Evolutionary conservation across 2,888 invertebrate genomes (phyloP).

Genomic region (Miltochrista miniata): DNA sequence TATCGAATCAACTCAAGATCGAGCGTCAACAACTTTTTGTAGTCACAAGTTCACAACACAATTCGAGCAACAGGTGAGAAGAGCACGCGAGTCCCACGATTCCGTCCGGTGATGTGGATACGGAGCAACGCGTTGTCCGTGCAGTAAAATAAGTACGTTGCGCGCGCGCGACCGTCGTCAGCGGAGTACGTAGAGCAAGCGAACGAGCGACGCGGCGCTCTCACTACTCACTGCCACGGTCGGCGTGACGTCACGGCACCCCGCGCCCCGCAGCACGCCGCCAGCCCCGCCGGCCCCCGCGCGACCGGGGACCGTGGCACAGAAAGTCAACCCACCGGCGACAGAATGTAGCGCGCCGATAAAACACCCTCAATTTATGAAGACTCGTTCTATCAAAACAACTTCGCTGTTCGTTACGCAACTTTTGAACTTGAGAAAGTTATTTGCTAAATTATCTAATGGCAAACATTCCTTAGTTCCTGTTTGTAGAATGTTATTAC

Average conservation of each 20-base stretch:
- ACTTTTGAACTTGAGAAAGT: conserved; percentile 68
- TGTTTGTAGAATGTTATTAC: conserved; percentile 12
- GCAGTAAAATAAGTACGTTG: conserved; percentile 66
- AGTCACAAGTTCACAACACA: conserved; percentile 71
- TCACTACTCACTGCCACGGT: conserved; percentile 82
- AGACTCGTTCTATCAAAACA: conserved; percentile 73
- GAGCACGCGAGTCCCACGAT: conserved; percentile 61
- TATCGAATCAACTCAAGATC: conserved; percentile 50
- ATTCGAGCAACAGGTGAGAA: conserved; percentile 68
- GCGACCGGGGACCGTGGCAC: conserved; percentile 77
- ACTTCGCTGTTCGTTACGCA: conserved; percentile 65
- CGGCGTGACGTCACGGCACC: conserved; percentile 77
- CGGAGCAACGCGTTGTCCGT: conserved; percentile 60
- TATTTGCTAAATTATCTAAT: conserved; percentile 43
- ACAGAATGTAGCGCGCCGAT: conserved; percentile 77
- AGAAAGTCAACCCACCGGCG: conserved; percentile 76
- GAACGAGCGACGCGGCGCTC: conserved; percentile 75
- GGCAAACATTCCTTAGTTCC: conserved; percentile 33
- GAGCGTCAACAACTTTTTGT: conserved; percentile 47
- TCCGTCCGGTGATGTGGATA: conserved; percentile 55
- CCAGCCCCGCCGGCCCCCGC: conserved; percentile 39
- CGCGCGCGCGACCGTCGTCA: conserved; percentile 78
- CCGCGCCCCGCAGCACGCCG: conserved; percentile 46
- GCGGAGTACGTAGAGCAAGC: conserved; percentile 77
- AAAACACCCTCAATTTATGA: conserved; percentile 77